Conservation (phyloP, 2,888 invertebrate genomes). For the Cheilosia variabilis region DNA sequence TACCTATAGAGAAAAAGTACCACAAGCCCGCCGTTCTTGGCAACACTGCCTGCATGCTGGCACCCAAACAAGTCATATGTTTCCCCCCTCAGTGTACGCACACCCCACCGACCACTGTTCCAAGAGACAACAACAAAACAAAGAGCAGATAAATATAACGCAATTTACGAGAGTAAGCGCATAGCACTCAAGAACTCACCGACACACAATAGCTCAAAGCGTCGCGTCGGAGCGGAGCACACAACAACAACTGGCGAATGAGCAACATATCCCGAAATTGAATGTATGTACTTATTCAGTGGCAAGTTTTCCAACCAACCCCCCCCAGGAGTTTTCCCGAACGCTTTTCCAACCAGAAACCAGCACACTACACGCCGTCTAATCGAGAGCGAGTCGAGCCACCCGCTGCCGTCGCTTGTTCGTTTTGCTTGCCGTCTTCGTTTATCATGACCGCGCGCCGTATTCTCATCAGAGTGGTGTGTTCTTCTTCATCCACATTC, state of each 20-base stretch:
- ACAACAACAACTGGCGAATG: slow-evolving; percentile 52
- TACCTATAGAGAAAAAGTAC: background rate
- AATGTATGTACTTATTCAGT: slow-evolving; percentile 68
- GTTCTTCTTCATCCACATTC: slow-evolving; percentile 71
- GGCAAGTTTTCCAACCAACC: slow-evolving; percentile 34
- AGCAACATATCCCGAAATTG: slow-evolving; percentile 70
- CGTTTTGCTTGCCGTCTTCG: slow-evolving; percentile 58
- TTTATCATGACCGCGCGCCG: slow-evolving; percentile 49
- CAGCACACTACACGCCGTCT: background rate
- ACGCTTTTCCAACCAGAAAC: slow-evolving; percentile 25
- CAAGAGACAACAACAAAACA: slow-evolving; percentile 39
- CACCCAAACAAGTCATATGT: slow-evolving; percentile 42
- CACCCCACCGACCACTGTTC: slow-evolving; percentile 13
- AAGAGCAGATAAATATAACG: slow-evolving; percentile 62
- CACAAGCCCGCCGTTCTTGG: slow-evolving; percentile 25
- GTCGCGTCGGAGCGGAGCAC: slow-evolving; percentile 26
- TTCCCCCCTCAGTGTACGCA: slow-evolving; percentile 33
- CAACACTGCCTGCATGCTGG: slow-evolving; percentile 40
- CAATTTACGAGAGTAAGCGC: slow-evolving; percentile 68
- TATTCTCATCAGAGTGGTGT: slow-evolving; percentile 32
- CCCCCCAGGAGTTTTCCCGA: slow-evolving; percentile 1
- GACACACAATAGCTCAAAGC: slow-evolving; percentile 63
- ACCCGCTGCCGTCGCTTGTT: slow-evolving; percentile 22
- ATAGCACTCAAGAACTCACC: slow-evolving; percentile 63
- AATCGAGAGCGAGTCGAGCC: slow-evolving; percentile 45